Evolutionary conservation across 2,888 invertebrate species (phyloP).

Genomic region (Dicycla oo): DNA sequence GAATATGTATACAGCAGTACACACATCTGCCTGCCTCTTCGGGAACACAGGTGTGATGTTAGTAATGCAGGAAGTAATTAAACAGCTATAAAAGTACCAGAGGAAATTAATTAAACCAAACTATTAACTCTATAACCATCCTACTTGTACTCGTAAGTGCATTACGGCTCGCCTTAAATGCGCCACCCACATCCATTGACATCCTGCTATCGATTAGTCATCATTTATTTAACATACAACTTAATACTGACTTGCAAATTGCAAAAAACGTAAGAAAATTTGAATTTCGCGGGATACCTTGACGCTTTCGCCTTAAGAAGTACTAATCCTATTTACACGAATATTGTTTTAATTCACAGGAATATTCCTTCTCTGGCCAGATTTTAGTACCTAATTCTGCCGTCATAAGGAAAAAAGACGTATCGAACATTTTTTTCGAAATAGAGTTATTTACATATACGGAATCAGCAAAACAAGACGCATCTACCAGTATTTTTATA

Average conservation of each 20-base stretch:
- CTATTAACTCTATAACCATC: slow-evolving; percentile 31
- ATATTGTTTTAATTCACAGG: neutral
- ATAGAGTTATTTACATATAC: too few species aligned
- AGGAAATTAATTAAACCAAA: slow-evolving; percentile 29
- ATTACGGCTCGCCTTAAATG: slow-evolving; percentile 32
- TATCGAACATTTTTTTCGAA: too few species aligned
- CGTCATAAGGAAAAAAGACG: too few species aligned
- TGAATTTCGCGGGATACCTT: too few species aligned
- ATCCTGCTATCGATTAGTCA: slow-evolving; percentile 36
- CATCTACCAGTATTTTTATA: too few species aligned
- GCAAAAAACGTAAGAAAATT: too few species aligned
- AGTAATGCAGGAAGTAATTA: slow-evolving; percentile 28
- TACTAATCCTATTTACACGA: neutral
- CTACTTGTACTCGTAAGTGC: slow-evolving; percentile 26
- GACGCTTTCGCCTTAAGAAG: too few species aligned
- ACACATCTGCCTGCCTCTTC: neutral
- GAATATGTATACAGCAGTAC: too few species aligned
- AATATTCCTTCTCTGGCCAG: neutral
- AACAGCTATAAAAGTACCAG: neutral
- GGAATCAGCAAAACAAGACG: too few species aligned
- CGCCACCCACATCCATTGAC: slow-evolving; percentile 25
- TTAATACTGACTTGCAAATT: too few species aligned
- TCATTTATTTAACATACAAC: too few species aligned
- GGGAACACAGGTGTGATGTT: neutral
- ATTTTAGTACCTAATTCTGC: too few species aligned